A percentile compares a stretch with the other conserved stretches of the same genome.
phyloP scores from a whole-genome alignment of 1,140 invertebrate species.

The Paraescarpia echinospica region DNA sequence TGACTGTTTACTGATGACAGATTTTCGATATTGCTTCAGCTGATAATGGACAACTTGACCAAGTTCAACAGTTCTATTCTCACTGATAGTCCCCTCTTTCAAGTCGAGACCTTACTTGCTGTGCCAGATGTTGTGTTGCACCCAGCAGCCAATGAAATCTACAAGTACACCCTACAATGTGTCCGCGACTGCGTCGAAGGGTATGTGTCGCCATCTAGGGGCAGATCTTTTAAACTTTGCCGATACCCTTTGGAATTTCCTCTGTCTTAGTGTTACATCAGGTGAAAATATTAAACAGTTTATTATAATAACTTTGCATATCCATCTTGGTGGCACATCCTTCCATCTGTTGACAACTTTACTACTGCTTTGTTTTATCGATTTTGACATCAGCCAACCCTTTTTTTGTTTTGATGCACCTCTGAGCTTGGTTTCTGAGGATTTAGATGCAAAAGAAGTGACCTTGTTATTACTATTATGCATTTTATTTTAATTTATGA shows the following conservation, averaged over 20 bases:
- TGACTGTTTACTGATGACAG: neutral
- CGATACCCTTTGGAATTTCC: too few species aligned
- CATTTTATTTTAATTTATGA: neutral
- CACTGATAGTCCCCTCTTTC: constrained; percentile 68
- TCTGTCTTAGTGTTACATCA: too few species aligned
- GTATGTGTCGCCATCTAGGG: constrained; percentile 36
- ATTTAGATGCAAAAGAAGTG: too few species aligned
- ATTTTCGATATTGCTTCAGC: constrained; percentile 51
- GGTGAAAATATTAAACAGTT: too few species aligned
- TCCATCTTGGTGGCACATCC: too few species aligned
- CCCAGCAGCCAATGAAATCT: constrained; percentile 74
- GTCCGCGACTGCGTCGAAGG: constrained; percentile 59
- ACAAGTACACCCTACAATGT: constrained; percentile 67
- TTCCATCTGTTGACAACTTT: too few species aligned
- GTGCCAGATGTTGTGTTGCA: constrained; percentile 73
- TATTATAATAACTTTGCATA: too few species aligned
- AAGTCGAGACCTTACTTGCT: constrained; percentile 74
- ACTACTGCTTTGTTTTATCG: too few species aligned
- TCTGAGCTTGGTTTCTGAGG: too few species aligned
- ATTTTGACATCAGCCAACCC: too few species aligned
- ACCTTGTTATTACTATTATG: too few species aligned
- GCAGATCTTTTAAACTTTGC: neutral
- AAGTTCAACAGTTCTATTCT: constrained; percentile 69
- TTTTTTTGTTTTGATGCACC: too few species aligned
- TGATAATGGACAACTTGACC: constrained; percentile 72